Conservation (phyloP, 2,888 invertebrate genomes). For the Frankliniella fusca region DNA sequence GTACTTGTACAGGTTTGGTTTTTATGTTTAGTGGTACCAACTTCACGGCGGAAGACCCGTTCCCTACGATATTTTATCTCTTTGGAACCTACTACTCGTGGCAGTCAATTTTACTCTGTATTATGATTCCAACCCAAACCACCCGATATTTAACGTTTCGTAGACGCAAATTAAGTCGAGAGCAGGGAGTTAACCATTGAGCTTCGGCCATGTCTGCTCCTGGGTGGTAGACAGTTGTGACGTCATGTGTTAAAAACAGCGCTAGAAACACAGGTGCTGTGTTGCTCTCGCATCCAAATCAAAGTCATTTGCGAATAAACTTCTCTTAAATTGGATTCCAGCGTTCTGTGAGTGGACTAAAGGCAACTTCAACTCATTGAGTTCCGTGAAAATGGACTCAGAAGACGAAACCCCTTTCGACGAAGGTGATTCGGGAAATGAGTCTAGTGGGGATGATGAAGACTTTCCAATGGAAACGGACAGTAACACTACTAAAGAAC, state of each 20-base stretch:
- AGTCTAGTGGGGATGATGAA: constrained; percentile 90
- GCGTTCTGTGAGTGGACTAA: constrained; percentile 14
- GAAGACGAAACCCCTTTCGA: constrained; percentile 87
- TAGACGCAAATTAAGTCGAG: too few relatives aligned
- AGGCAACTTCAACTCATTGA: neutral
- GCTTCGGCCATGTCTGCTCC: neutral
- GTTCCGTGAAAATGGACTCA: constrained; percentile 71
- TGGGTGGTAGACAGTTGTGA: neutral
- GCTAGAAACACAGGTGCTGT: constrained; percentile 22
- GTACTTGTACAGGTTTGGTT: neutral
- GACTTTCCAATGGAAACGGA: constrained; percentile 90
- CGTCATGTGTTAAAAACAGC: constrained; percentile 18
- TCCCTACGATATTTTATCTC: too few relatives aligned
- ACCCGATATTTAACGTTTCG: too few relatives aligned
- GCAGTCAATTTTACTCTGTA: too few relatives aligned
- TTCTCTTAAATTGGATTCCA: neutral
- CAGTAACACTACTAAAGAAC: constrained; percentile 70
- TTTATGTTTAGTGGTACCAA: neutral
- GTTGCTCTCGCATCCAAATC: constrained; percentile 9
- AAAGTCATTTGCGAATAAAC: neutral
- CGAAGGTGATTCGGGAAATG: constrained; percentile 87
- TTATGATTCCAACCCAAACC: too few relatives aligned
- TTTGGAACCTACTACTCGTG: too few relatives aligned
- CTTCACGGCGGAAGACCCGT: neutral
- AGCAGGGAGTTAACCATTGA: too few relatives aligned